phyloP scores from a whole-genome alignment of 1,140 invertebrate genomes.

The Drosophila subpulchrella region DNA sequence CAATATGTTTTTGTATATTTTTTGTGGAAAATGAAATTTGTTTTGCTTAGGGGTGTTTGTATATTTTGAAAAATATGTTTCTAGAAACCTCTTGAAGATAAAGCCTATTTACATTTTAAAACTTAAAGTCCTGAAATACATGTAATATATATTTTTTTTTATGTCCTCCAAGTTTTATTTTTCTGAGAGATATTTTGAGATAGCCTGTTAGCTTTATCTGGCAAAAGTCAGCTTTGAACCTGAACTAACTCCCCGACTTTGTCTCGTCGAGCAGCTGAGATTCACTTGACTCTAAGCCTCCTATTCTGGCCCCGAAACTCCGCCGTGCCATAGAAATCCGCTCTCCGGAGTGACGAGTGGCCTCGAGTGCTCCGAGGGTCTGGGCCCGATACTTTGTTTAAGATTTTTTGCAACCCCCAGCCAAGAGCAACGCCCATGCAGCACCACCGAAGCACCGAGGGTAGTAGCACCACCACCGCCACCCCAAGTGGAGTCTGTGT shows the following conservation, averaged over 20 bases:
- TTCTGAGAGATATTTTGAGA: neutral
- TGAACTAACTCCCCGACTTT: constrained; percentile 54
- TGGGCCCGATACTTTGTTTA: constrained; percentile 77
- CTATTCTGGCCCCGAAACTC: constrained; percentile 50
- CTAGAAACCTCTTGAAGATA: no score
- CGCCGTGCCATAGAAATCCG: constrained; percentile 27
- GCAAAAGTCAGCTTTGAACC: constrained; percentile 50
- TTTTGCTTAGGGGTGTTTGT: no score
- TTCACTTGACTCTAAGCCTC: constrained; percentile 55
- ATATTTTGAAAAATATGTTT: no score
- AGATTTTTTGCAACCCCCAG: constrained; percentile 66
- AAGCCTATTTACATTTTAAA: no score
- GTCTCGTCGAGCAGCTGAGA: constrained; percentile 41
- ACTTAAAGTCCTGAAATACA: no score
- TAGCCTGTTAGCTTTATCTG: constrained; percentile 15
- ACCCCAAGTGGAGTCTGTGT: constrained; percentile 46
- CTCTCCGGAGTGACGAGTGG: constrained; percentile 44
- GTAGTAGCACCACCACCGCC: constrained; percentile 50
- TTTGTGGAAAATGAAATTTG: neutral
- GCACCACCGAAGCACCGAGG: constrained; percentile 17
- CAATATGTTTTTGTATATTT: neutral
- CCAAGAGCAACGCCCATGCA: constrained; percentile 72
- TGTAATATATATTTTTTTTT: no score
- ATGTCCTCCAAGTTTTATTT: neutral
- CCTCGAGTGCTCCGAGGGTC: constrained; percentile 46